These are phyloP conservation scores for Galemys pyrenaicus DNA, from an alignment of 2,113 vertebrate genomes.

Conservation along the genomic window DNA sequence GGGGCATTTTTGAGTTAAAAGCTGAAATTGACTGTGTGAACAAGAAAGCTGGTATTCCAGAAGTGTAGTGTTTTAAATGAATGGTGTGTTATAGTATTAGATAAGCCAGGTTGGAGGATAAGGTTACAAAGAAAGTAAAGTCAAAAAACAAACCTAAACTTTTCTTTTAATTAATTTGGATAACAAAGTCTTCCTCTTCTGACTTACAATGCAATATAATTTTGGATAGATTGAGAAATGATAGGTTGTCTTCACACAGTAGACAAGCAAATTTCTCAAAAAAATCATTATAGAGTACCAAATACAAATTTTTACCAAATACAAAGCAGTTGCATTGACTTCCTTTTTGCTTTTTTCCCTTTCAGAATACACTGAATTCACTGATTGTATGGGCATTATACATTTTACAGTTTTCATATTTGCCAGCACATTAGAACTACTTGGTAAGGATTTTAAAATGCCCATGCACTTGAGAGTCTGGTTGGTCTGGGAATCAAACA, in stretches of 20 bases:
- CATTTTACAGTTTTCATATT: neutral
- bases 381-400: neutral
- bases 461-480: neutral
- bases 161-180: constrained; percentile 6
- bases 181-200: constrained; percentile 16
- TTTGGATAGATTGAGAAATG: constrained; percentile 7
- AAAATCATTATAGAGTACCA: constrained; percentile 43
- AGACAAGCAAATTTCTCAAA: constrained; percentile 53
- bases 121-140: neutral
- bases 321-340: constrained; percentile 42
- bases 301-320: constrained; percentile 35
- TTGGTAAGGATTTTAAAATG: neutral
- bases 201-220: constrained; percentile 29
- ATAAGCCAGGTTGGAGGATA: neutral
- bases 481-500: neutral
- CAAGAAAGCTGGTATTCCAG: neutral
- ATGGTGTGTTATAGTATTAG: neutral
- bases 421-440: neutral
- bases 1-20: no score
- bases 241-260: constrained; percentile 28
- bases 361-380: constrained; percentile 44
- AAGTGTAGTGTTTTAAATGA: neutral
- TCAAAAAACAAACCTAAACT: constrained; percentile 32
- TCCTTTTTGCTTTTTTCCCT: neutral
- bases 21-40: no score